phyloP scores from a whole-genome alignment of 2,797 vertebrate species.

The Anolis apletophallus region DNA sequence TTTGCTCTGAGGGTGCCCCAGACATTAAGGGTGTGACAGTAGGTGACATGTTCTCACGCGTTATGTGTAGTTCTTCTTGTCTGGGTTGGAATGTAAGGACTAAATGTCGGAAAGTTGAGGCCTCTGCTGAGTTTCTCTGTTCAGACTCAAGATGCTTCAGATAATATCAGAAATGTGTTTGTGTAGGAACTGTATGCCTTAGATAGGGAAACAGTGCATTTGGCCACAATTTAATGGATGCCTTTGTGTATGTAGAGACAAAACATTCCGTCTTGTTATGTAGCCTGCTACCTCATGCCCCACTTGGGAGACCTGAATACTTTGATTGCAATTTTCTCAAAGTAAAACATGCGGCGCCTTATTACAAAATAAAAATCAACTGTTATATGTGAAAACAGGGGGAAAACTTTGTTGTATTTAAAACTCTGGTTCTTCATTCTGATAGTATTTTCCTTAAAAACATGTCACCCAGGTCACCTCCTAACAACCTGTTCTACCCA shows the following conservation, averaged over 20 bases:
- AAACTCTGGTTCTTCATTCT: not conserved
- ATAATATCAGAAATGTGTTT: not conserved
- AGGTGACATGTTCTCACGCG: not conserved
- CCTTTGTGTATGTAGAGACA: not conserved
- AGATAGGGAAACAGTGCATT: not conserved
- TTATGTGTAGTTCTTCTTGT: not conserved
- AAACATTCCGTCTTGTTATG: not conserved
- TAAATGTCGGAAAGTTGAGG: no score
- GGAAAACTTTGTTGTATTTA: not conserved
- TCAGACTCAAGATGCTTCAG: not conserved
- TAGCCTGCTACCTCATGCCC: not conserved
- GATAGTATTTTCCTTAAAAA: no score
- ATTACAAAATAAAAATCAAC: not conserved
- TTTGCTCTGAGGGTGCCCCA: not conserved
- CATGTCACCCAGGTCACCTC: no score
- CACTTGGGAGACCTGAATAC: not conserved
- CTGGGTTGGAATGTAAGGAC: not conserved
- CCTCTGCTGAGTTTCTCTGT: not conserved
- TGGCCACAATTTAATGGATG: not conserved
- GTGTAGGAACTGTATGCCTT: not conserved
- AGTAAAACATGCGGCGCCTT: not conserved
- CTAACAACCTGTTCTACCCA: no score
- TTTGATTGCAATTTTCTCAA: not conserved
- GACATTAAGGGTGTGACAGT: not conserved
- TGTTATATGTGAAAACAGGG: no score